phyloP scores from a whole-genome alignment of 2,888 invertebrate species.

The Desoria tigrina region DNA sequence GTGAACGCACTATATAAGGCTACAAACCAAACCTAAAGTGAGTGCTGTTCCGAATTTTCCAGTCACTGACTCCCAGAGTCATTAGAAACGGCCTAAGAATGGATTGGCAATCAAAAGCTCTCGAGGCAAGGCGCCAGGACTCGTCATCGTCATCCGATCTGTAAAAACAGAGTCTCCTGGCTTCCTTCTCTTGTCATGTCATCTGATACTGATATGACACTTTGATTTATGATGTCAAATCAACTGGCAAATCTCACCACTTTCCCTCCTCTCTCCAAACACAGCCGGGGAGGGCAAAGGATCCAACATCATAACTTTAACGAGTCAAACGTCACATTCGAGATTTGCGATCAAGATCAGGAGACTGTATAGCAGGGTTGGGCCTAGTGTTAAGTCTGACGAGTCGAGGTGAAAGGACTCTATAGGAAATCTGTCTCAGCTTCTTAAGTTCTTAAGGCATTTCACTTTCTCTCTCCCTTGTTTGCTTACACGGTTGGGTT shows the following conservation, averaged over 20 bases:
- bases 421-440: too few relatives aligned
- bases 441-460: too few relatives aligned
- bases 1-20: too few relatives aligned
- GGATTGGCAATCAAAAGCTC: not conserved
- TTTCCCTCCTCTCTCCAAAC: constrained; percentile 3
- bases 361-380: too few relatives aligned
- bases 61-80: constrained; percentile 17
- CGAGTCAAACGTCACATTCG: too few relatives aligned
- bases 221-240: constrained; percentile 43
- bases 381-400: too few relatives aligned
- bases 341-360: too few relatives aligned
- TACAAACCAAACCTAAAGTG: too few relatives aligned
- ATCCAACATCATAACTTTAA: too few relatives aligned
- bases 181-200: constrained; percentile 16
- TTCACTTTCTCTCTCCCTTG: too few relatives aligned
- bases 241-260: constrained; percentile 29
- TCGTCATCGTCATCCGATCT: not conserved
- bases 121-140: not conserved
- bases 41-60: constrained; percentile 19
- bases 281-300: too few relatives aligned
- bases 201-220: constrained; percentile 27
- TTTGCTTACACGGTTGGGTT: constrained; percentile 10
- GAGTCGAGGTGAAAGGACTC: too few relatives aligned
- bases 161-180: not conserved
- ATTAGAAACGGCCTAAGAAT: constrained; percentile 9